A percentile compares a stretch with the other conserved stretches of the same genome.
Conservation (phyloP, 92 coral and sea anemone species). For the Palythoa grandiflora region DNA sequence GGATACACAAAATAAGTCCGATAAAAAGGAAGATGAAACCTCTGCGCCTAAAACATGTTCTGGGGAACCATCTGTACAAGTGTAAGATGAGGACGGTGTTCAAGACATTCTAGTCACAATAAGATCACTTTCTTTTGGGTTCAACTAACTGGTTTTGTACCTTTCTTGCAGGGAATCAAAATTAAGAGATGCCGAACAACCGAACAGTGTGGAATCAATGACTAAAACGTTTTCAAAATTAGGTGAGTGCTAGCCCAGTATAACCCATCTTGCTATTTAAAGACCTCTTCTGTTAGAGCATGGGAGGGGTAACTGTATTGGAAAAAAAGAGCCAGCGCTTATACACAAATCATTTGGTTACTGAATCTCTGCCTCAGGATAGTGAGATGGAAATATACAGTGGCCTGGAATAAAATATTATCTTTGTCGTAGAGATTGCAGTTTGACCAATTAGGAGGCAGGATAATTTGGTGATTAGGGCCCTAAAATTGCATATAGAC, state of each 20-base stretch:
- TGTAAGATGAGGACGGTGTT: background rate
- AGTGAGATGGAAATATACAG: too few species aligned
- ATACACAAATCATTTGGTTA: too few species aligned
- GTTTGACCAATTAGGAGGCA: too few species aligned
- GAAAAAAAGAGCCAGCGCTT: too few species aligned
- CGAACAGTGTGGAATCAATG: slow-evolving; percentile 64
- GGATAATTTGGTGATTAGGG: too few species aligned
- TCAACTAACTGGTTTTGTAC: background rate
- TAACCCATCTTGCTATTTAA: too few species aligned
- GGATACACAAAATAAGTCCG: background rate
- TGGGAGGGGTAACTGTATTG: too few species aligned
- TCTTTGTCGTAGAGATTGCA: too few species aligned
- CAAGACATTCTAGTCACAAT: background rate
- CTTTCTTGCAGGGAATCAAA: background rate
- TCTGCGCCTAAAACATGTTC: background rate
- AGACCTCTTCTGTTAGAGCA: too few species aligned
- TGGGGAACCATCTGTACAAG: background rate
- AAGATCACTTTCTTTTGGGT: background rate
- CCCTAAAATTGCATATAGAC: too few species aligned
- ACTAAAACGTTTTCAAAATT: slow-evolving; percentile 72
- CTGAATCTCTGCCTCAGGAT: too few species aligned
- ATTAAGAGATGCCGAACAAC: slow-evolving; percentile 47
- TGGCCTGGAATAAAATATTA: too few species aligned
- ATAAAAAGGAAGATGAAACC: background rate
- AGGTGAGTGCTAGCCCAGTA: slow-evolving; percentile 59